Evolutionary conservation across 2,888 invertebrate genomes (phyloP).

Genomic region (Masnerella sp.): DNA sequence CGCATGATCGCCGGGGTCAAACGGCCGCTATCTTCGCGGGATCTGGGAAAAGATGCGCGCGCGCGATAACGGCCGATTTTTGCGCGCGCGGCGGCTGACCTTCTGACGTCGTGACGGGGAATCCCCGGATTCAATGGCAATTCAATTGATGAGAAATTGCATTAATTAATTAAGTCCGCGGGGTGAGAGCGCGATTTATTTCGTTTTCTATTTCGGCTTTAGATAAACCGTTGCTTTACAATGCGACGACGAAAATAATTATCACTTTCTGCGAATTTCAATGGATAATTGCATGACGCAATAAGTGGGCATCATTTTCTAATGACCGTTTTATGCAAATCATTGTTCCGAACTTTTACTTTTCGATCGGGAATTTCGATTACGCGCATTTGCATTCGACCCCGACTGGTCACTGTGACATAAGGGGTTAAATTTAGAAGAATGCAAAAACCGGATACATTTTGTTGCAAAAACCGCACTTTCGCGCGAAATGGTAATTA

Average conservation of each 20-base stretch:
- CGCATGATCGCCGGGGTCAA: conserved; percentile 57
- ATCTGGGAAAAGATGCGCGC: conserved; percentile 58
- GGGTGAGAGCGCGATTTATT: conserved; percentile 29
- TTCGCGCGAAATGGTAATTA: no score
- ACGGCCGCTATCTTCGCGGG: conserved; percentile 43
- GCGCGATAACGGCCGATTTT: conserved; percentile 49
- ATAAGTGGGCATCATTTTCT: not conserved
- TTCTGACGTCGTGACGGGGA: conserved; percentile 27
- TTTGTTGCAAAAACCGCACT: no score
- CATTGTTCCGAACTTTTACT: no score
- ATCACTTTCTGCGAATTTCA: conserved; percentile 18
- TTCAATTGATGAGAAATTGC: conserved; percentile 51
- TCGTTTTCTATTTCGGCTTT: conserved; percentile 39
- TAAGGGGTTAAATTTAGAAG: no score
- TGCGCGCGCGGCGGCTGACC: conserved; percentile 35
- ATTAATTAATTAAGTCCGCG: conserved; percentile 47
- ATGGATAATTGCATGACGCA: not conserved
- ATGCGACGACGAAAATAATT: conserved; percentile 6
- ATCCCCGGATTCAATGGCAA: conserved; percentile 16
- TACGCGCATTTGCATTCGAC: no score
- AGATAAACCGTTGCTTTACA: not conserved
- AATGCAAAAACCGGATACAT: no score
- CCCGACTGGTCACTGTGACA: no score
- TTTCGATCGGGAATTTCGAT: no score
- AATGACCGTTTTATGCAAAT: not conserved